Conservation (phyloP, 2,888 invertebrate species). For the Drosophila neutralis region DNA sequence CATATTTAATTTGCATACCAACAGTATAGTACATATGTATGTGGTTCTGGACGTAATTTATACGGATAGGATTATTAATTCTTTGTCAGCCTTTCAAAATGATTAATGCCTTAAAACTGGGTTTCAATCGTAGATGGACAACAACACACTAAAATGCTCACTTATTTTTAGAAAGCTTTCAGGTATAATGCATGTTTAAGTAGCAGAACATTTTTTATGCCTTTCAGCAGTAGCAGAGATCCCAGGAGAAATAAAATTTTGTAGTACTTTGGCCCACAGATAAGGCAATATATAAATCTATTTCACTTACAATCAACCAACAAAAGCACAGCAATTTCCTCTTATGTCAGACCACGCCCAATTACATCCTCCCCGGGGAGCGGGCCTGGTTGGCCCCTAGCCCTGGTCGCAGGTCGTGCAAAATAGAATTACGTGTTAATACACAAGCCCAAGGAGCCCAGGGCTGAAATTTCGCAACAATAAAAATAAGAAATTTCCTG, state of each 20-base stretch:
- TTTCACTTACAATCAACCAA: constrained; percentile 26
- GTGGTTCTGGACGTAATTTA: neutral
- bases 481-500: constrained; percentile 36
- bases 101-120: neutral
- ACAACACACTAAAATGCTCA: neutral
- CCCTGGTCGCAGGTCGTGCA: neutral
- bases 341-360: constrained; percentile 6
- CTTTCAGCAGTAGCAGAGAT: neutral
- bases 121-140: neutral
- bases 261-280: constrained; percentile 15
- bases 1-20: constrained; percentile 8
- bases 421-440: constrained; percentile 61
- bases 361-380: neutral
- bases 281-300: constrained; percentile 5
- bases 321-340: constrained; percentile 36
- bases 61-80: too few species aligned
- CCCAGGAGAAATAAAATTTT: constrained; percentile 24
- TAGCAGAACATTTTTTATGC: constrained; percentile 11
- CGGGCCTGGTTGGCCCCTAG: neutral
- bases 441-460: constrained; percentile 47
- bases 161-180: constrained; percentile 10
- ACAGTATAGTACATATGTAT: neutral
- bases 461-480: constrained; percentile 41
- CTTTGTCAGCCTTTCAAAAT: neutral
- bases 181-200: constrained; percentile 16